phyloP scores from a whole-genome alignment of 2,797 vertebrate genomes.

The Merluccius polli region DNA sequence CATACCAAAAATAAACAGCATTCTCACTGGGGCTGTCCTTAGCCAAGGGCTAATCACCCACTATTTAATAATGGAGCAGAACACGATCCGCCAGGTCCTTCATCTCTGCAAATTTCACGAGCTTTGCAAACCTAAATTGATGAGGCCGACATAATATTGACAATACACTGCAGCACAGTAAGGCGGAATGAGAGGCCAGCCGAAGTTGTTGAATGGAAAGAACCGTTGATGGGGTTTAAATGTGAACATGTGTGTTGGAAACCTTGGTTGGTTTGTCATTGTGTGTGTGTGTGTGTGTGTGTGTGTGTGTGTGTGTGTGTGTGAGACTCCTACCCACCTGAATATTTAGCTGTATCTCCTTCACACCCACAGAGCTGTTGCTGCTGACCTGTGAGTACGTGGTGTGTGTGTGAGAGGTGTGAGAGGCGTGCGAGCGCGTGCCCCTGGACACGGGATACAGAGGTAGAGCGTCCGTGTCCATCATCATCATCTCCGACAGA shows the following conservation, averaged over 20 bases:
- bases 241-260: conserved; percentile 5
- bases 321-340: conserved; percentile 67
- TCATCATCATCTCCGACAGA: conserved; percentile 68
- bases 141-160: conserved; percentile 7
- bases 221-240: conserved; percentile 3
- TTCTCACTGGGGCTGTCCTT: conserved; percentile 58
- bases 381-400: conserved; percentile 51
- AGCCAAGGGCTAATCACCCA: conserved; percentile 57
- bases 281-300: conserved; percentile 8
- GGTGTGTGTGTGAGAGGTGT: conserved; percentile 31
- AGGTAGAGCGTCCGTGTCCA: conserved; percentile 72
- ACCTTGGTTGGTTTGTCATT: conserved; percentile 3
- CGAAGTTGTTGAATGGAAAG: background rate
- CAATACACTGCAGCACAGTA: background rate
- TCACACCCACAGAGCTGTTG: conserved; percentile 42
- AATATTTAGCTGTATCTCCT: conserved; percentile 55
- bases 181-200: background rate
- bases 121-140: conserved; percentile 21
- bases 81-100: conserved; percentile 38
- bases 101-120: conserved; percentile 23
- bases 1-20: conserved; percentile 69
- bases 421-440: conserved; percentile 22
- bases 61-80: conserved; percentile 52
- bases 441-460: conserved; percentile 39
- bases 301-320: conserved; percentile 3